Percentiles rank a stretch among this genome's conserved stretches.
These are phyloP conservation scores for Drosophila quadrilineata DNA, from an alignment of 1,140 invertebrate genomes.

Conservation along the genomic window DNA sequence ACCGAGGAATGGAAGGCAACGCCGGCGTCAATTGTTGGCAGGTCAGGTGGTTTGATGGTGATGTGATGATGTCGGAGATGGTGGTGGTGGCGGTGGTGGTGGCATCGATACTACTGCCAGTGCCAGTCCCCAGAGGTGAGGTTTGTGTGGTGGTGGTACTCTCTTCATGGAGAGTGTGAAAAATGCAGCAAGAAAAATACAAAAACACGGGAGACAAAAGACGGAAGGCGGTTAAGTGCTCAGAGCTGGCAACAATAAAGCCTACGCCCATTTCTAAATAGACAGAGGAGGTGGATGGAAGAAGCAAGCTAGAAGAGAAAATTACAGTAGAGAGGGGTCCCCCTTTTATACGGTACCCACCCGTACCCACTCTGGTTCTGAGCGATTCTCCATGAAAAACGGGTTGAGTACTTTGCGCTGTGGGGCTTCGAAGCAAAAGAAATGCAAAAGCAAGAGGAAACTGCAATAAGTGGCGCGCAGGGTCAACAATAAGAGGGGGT, in stretches of 20 bases:
- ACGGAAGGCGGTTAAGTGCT: constrained; percentile 75
- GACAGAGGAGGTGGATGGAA: background rate
- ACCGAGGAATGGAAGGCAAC: constrained; percentile 10
- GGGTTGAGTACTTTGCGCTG: constrained; percentile 63
- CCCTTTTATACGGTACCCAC: too few species aligned
- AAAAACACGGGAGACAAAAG: constrained; percentile 52
- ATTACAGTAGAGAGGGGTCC: background rate
- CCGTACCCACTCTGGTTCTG: constrained; percentile 26
- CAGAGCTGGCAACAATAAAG: constrained; percentile 50
- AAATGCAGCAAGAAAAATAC: constrained; percentile 42
- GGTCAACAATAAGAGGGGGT: constrained; percentile 60
- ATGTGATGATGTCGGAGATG: background rate
- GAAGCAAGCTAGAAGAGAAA: background rate
- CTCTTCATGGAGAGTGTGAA: constrained; percentile 52
- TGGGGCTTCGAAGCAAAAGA: constrained; percentile 76
- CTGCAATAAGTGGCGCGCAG: constrained; percentile 76
- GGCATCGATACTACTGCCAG: background rate
- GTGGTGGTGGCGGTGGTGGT: background rate
- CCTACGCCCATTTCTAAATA: constrained; percentile 51
- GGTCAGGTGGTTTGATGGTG: constrained; percentile 58
- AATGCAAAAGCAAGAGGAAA: constrained; percentile 65
- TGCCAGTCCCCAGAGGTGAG: too few species aligned
- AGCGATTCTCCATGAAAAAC: constrained; percentile 33
- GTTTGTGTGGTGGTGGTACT: background rate
- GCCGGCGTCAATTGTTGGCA: constrained; percentile 54